phyloP scores from a whole-genome alignment of 2,888 invertebrate genomes.

The Agrilus mali region DNA sequence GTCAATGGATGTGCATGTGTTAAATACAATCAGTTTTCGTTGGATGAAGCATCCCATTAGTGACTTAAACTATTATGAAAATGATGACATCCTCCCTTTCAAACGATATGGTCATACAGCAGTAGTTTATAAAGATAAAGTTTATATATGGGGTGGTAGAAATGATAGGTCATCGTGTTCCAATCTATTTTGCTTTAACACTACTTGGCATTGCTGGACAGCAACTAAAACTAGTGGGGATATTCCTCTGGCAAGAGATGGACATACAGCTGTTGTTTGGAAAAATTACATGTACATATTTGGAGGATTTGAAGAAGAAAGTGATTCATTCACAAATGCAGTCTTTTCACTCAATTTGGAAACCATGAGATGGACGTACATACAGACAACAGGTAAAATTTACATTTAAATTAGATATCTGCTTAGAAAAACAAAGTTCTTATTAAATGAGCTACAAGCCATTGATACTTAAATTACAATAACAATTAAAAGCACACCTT shows the following conservation, averaged over 20 bases:
- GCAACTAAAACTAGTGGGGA: constrained; percentile 52
- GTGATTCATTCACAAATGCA: constrained; percentile 67
- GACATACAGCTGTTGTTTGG: constrained; percentile 79
- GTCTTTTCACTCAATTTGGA: constrained; percentile 63
- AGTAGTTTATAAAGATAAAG: constrained; percentile 61
- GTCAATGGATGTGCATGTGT: constrained; percentile 76
- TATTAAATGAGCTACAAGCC: no score
- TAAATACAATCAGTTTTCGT: constrained; percentile 58
- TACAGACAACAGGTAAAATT: constrained; percentile 45
- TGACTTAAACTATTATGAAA: constrained; percentile 35
- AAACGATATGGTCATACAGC: constrained; percentile 91
- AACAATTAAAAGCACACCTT: no score
- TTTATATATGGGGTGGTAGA: constrained; percentile 86
- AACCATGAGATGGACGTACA: constrained; percentile 57
- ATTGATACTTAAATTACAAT: no score
- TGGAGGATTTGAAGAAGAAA: constrained; percentile 81
- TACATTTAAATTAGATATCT: no score
- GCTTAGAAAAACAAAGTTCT: no score
- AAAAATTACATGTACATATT: constrained; percentile 74
- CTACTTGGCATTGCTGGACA: constrained; percentile 54
- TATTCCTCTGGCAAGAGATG: constrained; percentile 75
- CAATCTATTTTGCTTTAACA: constrained; percentile 69
- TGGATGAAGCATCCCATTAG: constrained; percentile 46
- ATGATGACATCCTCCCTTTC: constrained; percentile 49
- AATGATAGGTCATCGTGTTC: constrained; percentile 77